Base-by-base conservation (phyloP, 92 coral and sea anemone species). In the Actinostola sp. region DNA sequence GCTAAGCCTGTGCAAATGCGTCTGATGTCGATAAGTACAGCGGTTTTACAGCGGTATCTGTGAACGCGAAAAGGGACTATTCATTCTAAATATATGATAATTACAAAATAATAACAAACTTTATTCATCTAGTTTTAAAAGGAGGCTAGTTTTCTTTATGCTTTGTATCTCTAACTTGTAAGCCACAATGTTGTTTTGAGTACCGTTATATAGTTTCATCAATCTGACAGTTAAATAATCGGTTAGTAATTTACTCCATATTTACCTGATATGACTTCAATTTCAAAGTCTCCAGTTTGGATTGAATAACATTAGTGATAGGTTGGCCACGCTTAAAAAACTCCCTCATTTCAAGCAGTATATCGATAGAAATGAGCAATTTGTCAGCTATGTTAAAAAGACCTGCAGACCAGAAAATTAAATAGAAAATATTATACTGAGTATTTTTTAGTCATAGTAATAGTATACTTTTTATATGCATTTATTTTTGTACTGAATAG, bases 381-480 rank as follows among this genome's bases (percentile, higher is more conserved):
- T 80, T 80, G 46, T 80, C 85, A 29, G 73, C 20, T 39, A 80
- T 71, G 52, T 71, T 80, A 27, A 80, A 80, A 41, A 80, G 45
- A 36, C 85, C 85, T 80, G 28, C 9, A 73, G 15, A 2, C 8
- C 8, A 46, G 3, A 46, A 2, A 46, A 13, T 3, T 46, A 7
- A 13, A 6, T 2, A 46, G 19, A 6, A 46, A 6, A 46, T 46
- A 3, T 13, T 6, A 46, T 13, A 46, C 53, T 4, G 53, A 19
- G 2, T 3, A 7, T 2, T n/a, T 46, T 13, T 46, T 46, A 4
- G n/a, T 6, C 5, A 13, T 13, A 46, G 15, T 16, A 46, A 6
- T 6, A 13, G 8, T 16, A 4, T 7, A 13, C 19, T 46, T 2
- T 13, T 46, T 2, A 13, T 7, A 6, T 46, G 53, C 23, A 39